Conservation (phyloP, 1,140 invertebrate species). For the Anadara kagoshimensis region DNA sequence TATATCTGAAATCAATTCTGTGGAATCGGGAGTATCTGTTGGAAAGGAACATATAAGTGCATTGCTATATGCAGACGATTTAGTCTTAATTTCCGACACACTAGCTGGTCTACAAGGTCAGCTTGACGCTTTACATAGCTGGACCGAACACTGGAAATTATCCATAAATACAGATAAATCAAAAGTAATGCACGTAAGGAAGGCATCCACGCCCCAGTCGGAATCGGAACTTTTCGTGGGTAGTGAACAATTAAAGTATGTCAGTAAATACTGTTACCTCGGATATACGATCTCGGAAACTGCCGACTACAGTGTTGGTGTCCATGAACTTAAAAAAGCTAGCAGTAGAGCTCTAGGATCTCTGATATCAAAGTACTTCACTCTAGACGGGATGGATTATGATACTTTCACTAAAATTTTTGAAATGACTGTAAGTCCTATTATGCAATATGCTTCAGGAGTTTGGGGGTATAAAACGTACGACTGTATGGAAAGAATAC, state of each 20-base stretch:
- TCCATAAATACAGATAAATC: background rate
- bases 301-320: too few relatives aligned
- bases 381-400: too few relatives aligned
- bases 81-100: background rate
- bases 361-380: slow-evolving; percentile 6
- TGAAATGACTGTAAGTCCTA: background rate
- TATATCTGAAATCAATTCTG: too few relatives aligned
- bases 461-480: slow-evolving; percentile 10
- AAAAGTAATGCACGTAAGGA: background rate
- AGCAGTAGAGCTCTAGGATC: background rate
- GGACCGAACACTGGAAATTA: background rate
- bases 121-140: background rate
- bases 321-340: too few relatives aligned
- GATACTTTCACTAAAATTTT: slow-evolving; percentile 1
- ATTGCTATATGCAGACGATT: slow-evolving; percentile 7
- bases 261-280: too few relatives aligned
- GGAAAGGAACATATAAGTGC: background rate
- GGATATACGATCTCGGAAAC: too few relatives aligned
- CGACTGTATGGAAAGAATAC: background rate
- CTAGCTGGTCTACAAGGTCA: slow-evolving; percentile 1
- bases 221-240: background rate
- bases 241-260: background rate
- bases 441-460: slow-evolving; percentile 9
- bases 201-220: background rate
- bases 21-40: too few relatives aligned